These are phyloP conservation scores for Girardia tigrina DNA, from an alignment of 2,888 invertebrate genomes.

Conservation along the genomic window DNA sequence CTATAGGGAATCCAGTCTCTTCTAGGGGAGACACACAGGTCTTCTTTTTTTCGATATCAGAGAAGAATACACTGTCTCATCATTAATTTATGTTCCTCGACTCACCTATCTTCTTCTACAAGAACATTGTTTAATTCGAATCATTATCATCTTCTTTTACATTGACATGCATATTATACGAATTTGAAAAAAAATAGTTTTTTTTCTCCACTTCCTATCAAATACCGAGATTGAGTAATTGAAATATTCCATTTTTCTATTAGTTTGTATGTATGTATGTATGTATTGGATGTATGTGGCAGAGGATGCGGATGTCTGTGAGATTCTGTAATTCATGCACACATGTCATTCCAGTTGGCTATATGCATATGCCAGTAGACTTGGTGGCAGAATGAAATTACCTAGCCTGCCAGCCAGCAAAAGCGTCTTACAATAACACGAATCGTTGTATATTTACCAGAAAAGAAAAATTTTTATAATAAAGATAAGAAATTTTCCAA, in stretches of 20 bases:
- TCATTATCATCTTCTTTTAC: constrained; percentile 23
- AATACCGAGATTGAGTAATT: constrained; percentile 12
- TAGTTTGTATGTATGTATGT: too few species aligned
- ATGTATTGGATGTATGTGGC: too few species aligned
- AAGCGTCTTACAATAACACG: constrained; percentile 23
- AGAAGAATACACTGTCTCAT: constrained; percentile 5
- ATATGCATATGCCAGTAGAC: constrained; percentile 23
- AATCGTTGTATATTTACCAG: constrained; percentile 23
- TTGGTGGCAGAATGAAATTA: constrained; percentile 23
- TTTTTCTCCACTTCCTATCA: constrained; percentile 18
- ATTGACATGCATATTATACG: neutral
- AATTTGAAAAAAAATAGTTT: constrained; percentile 8
- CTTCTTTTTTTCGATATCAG: neutral
- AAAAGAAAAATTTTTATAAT: constrained; percentile 19
- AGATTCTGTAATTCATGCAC: neutral
- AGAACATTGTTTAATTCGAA: constrained; percentile 15
- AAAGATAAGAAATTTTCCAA: constrained; percentile 23
- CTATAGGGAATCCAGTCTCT: neutral
- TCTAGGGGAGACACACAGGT: constrained; percentile 14
- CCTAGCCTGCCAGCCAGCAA: constrained; percentile 18
- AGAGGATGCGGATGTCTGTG: neutral
- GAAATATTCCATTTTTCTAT: too few species aligned
- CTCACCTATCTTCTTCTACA: neutral
- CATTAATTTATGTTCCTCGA: constrained; percentile 20
- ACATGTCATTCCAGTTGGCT: neutral